Evolutionary conservation across 1,140 invertebrate species (phyloP).

Genomic region (Magallana gigas): DNA sequence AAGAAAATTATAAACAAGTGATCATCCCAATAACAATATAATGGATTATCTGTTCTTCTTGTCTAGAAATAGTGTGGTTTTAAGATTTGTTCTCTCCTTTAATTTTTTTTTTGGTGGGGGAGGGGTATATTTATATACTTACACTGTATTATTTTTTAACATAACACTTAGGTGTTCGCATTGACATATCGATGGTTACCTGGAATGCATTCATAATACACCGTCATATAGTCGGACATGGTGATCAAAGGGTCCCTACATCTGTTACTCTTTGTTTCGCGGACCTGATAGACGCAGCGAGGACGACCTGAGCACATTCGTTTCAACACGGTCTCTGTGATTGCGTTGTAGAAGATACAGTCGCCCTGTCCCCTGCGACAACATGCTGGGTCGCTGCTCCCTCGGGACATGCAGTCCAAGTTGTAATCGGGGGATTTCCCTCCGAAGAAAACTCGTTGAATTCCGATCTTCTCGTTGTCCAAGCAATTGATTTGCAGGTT

Average conservation of each 20-base stretch:
- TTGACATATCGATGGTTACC: not conserved
- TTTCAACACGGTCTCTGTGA: not conserved
- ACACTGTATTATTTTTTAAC: too few species aligned
- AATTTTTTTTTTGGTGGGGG: too few species aligned
- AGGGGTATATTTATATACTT: too few species aligned
- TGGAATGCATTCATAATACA: conserved; percentile 22
- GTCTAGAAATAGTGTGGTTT: too few species aligned
- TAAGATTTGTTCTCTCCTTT: too few species aligned
- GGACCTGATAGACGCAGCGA: not conserved
- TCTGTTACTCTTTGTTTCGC: not conserved
- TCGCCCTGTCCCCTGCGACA: not conserved
- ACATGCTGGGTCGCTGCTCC: not conserved
- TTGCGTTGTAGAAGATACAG: not conserved
- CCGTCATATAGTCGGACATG: not conserved
- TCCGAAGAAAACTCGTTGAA: not conserved
- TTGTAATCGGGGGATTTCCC: not conserved
- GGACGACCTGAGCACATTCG: not conserved
- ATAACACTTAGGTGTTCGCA: too few species aligned
- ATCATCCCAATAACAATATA: too few species aligned
- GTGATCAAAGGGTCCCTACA: not conserved
- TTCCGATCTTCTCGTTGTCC: conserved; percentile 19
- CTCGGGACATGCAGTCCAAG: not conserved
- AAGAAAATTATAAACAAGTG: too few species aligned
- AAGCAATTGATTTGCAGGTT: not conserved
- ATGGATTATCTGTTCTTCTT: too few species aligned